Evolutionary conservation across 2,888 invertebrate species (phyloP), one percentile per base, ranked within the genome.

Genomic region (Lochmaea crataegi): DNA sequence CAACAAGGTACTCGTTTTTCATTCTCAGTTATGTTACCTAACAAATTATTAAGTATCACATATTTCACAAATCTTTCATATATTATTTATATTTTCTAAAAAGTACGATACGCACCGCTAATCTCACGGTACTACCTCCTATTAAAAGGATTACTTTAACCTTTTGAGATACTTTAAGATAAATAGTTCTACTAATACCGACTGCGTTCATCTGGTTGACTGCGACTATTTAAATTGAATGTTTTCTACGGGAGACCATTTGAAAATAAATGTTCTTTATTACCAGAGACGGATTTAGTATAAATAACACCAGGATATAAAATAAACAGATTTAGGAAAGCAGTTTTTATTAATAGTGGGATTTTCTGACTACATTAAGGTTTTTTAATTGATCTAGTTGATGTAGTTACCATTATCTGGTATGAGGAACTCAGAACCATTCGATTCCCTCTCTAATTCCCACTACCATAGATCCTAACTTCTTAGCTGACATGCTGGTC

Each of bases 151-250:
- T 57, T 57, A 57, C 57, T 22, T 57, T 57, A 57, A 57, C 57
- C 57, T 57, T 26, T 12, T 48, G 57, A 57, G 26, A 57, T 11
- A 26, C 14, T 26, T 57, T 14, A 26, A 57, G 57, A 57, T 57
- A 57, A 57, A 57, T 26, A 26, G 22, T 22, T 22, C 12, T 57
- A 57, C 7, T 48, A n/a, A 48, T 48, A 48, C 48, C n/a, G 11
- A 48, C 57, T 57, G 12, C 57, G 57, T 57, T 51, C 18, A 48
- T 65, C 51, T 48, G 18, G 51, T 22, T 51, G 26, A 51, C 14
- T 51, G 51, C n/a, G 6, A 57, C 57, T 57, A 57, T 26, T 57
- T 57, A 57, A 57, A 57, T 57, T 57, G 22, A 57, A 22, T 57
- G 57, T 26, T 57, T 57, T 18, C 57, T n/a, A 42, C 42, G 45